Base-by-base conservation (phyloP, 1,140 invertebrate species). In the Procambarus virginalis region DNA sequence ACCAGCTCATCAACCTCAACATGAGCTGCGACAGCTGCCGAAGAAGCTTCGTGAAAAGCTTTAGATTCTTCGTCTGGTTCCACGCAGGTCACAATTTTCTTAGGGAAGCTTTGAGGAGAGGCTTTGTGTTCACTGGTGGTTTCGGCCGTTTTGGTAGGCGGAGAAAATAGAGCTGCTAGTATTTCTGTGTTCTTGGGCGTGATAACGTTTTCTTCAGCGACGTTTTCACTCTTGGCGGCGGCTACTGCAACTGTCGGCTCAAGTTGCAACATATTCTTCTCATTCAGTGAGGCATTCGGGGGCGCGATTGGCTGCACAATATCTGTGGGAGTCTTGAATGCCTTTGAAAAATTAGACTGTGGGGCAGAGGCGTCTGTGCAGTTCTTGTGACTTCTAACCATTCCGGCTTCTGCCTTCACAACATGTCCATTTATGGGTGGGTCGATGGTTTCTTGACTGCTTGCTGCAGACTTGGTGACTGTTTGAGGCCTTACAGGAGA, bases 171-270 rank as follows among this genome's bases (percentile, higher is more conserved):
- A 12, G 77, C 78, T 2, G 78, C 78, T 14, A 81, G 64, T 1
- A 55, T 70, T 55, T 87, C 86, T 14, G 86, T 87, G 48, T 87
- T 87, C 76, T 87, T 87, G 22, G 78, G 86, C 34, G 86, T 70
- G 22, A 87, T 87, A 20, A 81, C 64, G n/a, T 22, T 55, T 46
- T 87, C 86, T n/a, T 81, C 77, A 22, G 22, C 17, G 20, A 68
- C 64, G 6, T 80, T 80, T n/a, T 55, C 78, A 80, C 8, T 58
- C 22, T 84, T 84, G 1, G 14, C 17, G 14, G 48, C 0, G 10
- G 10, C 48, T 17, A 64, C 17, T 49, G 45, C 60, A 14, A 76
- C 45, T 20, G 78, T 46, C n/a, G n/a, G 22, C 46, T 80, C 77
- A n/a, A 34, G 58, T 45, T 80, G 34, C 48, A 34, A 48, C 10